These are phyloP conservation scores for Dendroctonus ponderosae DNA, from an alignment of 1,140 invertebrate species.

Conservation along the genomic window DNA sequence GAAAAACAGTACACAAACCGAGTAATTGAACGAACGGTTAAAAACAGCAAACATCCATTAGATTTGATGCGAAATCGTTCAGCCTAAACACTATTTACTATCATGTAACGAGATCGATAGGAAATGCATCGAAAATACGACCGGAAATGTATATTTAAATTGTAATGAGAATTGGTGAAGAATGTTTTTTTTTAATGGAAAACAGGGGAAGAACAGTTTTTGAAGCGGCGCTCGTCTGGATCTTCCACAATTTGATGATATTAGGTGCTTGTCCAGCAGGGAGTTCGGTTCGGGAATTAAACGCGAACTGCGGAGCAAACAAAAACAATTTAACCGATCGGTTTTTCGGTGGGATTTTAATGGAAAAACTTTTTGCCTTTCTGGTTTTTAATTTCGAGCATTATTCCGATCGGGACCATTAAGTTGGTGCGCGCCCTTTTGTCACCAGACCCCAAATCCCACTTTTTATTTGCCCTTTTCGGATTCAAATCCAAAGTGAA, in stretches of 20 bases:
- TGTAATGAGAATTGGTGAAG: background rate
- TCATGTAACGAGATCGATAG: slow-evolving; percentile 5
- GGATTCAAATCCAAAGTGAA: too few relatives aligned
- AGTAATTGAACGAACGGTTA: background rate
- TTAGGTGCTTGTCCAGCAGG: background rate
- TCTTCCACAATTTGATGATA: slow-evolving; percentile 1
- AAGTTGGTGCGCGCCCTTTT: slow-evolving; percentile 2
- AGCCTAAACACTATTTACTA: slow-evolving; percentile 11
- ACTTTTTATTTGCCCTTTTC: slow-evolving; percentile 1
- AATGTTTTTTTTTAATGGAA: background rate
- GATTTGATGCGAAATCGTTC: slow-evolving; percentile 12
- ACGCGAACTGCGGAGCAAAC: background rate
- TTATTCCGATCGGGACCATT: slow-evolving; percentile 10
- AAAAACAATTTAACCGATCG: slow-evolving; percentile 6
- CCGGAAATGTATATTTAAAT: background rate
- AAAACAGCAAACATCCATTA: slow-evolving; percentile 20
- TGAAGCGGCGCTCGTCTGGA: background rate
- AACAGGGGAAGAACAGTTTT: background rate
- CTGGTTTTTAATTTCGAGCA: slow-evolving; percentile 13
- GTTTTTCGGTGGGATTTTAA: slow-evolving; percentile 8
- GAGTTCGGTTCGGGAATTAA: slow-evolving; percentile 1
- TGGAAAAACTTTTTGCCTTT: slow-evolving; percentile 16
- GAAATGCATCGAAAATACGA: background rate
- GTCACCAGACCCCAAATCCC: slow-evolving; percentile 2
- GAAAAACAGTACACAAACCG: too few relatives aligned